Percentiles rank a stretch among this genome's conserved stretches.
Conservation (phyloP, 2,888 invertebrate species). For the Microctonus hyperodae region DNA sequence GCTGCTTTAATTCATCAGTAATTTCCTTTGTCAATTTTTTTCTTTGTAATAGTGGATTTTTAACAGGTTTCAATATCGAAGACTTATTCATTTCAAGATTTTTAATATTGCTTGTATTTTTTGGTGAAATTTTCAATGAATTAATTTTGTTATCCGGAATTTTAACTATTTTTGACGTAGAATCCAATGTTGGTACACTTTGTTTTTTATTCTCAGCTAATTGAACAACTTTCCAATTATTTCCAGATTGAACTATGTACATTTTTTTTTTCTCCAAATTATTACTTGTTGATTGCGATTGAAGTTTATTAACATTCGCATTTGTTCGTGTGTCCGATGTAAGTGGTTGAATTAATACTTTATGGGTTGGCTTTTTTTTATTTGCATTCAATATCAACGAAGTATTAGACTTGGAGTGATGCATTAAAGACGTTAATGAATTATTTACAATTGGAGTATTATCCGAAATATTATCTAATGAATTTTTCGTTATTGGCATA, state of each 20-base stretch:
- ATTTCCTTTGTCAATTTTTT: too few relatives aligned
- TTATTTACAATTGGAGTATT: not conserved
- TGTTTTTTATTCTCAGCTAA: not conserved
- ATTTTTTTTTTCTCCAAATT: not conserved
- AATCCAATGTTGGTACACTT: not conserved
- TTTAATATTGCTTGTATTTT: too few relatives aligned
- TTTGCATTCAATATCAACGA: not conserved
- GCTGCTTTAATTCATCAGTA: too few relatives aligned
- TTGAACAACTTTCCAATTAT: conserved; percentile 32
- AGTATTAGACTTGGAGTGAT: not conserved
- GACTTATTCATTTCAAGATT: too few relatives aligned
- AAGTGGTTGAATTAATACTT: not conserved
- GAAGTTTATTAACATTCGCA: not conserved
- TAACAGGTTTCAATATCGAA: not conserved
- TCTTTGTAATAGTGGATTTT: not conserved
- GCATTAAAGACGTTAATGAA: not conserved
- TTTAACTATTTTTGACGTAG: too few relatives aligned
- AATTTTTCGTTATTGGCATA: not conserved
- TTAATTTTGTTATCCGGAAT: too few relatives aligned
- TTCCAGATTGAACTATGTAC: conserved; percentile 23
- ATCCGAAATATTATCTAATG: too few relatives aligned
- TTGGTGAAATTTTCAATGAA: too few relatives aligned
- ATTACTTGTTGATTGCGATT: not conserved
- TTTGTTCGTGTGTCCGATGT: not conserved
- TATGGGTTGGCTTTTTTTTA: too few relatives aligned